These are phyloP conservation scores for Helicoverpa assulta DNA, from an alignment of 2,888 invertebrate species.

Conservation along the genomic window DNA sequence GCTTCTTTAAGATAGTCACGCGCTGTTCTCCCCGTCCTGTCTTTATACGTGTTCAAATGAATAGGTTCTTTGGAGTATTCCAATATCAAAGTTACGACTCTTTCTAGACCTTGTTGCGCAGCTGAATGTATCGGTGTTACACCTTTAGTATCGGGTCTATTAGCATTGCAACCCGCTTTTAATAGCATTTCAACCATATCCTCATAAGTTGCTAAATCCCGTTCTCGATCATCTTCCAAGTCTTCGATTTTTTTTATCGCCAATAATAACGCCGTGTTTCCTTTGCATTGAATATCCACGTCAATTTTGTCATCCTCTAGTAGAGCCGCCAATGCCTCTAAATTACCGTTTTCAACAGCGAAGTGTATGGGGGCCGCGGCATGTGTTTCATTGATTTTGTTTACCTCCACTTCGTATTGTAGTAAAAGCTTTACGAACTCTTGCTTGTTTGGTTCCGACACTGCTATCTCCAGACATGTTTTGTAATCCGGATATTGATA, in stretches of 20 bases:
- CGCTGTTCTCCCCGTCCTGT: conserved; percentile 88
- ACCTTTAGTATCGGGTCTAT: conserved; percentile 88
- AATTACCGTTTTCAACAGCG: conserved; percentile 89
- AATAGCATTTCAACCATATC: conserved; percentile 89
- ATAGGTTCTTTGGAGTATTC: conserved; percentile 85
- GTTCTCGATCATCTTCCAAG: conserved; percentile 85
- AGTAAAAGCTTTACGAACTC: conserved; percentile 91
- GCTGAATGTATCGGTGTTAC: conserved; percentile 91
- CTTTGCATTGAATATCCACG: conserved; percentile 86
- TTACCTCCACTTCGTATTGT: conserved; percentile 91
- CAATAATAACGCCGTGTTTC: conserved; percentile 88
- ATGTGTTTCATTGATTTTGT: conserved; percentile 89
- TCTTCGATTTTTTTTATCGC: conserved; percentile 88
- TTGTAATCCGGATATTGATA: conserved; percentile 90
- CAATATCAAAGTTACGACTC: conserved; percentile 88
- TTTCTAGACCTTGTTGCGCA: conserved; percentile 89
- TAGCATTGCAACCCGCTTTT: conserved; percentile 89
- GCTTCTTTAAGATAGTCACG: conserved; percentile 89
- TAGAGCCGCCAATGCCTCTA: conserved; percentile 84
- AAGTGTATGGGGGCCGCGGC: conserved; percentile 92
- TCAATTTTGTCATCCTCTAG: conserved; percentile 86
- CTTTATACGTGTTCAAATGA: conserved; percentile 90
- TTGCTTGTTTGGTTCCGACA: conserved; percentile 84
- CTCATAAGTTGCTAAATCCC: conserved; percentile 80
- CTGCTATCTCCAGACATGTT: conserved; percentile 91